Percentiles rank a stretch among this genome's conserved stretches.
Evolutionary conservation across 2,888 invertebrate genomes (phyloP).

Genomic region (Parascotia fuliginaria): DNA sequence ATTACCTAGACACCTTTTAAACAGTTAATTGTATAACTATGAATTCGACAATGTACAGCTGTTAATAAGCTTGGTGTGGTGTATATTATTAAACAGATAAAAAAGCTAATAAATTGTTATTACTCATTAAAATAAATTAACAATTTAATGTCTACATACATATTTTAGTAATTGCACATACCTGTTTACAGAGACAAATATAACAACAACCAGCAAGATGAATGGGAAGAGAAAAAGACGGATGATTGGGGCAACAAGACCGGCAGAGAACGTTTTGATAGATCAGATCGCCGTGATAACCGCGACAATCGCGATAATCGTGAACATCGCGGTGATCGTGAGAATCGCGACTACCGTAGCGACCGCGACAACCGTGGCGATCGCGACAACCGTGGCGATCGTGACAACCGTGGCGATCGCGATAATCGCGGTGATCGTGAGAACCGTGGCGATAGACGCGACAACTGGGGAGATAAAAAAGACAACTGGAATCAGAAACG

Average conservation of each 20-base stretch:
- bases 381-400: slow-evolving; percentile 22
- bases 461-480: slow-evolving; percentile 52
- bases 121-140: neutral
- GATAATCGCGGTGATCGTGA: slow-evolving; percentile 28
- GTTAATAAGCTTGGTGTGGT: slow-evolving; percentile 57
- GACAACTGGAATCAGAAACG: slow-evolving; percentile 45
- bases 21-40: slow-evolving; percentile 20
- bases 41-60: slow-evolving; percentile 22
- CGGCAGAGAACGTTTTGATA: slow-evolving; percentile 40
- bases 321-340: slow-evolving; percentile 25
- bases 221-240: slow-evolving; percentile 57
- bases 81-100: slow-evolving; percentile 26
- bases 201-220: slow-evolving; percentile 52
- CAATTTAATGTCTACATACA: neutral
- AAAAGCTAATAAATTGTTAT: slow-evolving; percentile 6
- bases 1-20: slow-evolving; percentile 34
- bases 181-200: slow-evolving; percentile 46
- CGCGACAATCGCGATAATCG: slow-evolving; percentile 30
- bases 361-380: slow-evolving; percentile 12
- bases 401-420: slow-evolving; percentile 26
- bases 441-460: slow-evolving; percentile 42
- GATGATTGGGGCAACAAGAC: slow-evolving; percentile 58
- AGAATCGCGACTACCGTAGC: slow-evolving; percentile 24
- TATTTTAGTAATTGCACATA: slow-evolving; percentile 3
- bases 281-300: slow-evolving; percentile 32